phyloP scores from a whole-genome alignment of 1,140 invertebrate genomes.

The Steinernema khuongi region DNA sequence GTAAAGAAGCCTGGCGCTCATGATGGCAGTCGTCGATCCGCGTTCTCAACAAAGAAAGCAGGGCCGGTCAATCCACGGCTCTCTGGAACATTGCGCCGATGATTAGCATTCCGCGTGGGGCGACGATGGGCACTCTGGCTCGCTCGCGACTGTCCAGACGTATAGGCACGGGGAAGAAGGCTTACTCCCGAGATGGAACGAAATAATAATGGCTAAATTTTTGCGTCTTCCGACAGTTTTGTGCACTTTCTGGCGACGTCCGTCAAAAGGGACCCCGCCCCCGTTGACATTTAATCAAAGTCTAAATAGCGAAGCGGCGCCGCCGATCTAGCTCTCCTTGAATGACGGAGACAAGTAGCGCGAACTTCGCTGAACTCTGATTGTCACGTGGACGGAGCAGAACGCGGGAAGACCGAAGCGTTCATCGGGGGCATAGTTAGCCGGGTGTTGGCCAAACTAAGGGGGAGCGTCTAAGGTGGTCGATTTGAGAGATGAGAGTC shows the following conservation, averaged over 20 bases:
- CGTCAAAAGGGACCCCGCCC: background rate
- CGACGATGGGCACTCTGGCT: background rate
- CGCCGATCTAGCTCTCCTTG: background rate
- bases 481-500: too few relatives aligned
- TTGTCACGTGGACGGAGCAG: background rate
- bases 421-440: too few relatives aligned
- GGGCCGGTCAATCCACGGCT: too few relatives aligned
- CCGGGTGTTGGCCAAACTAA: too few relatives aligned
- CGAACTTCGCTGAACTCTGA: conserved; percentile 8
- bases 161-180: background rate
- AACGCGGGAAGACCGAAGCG: background rate
- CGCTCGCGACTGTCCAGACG: background rate
- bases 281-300: conserved; percentile 9
- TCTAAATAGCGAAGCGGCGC: background rate
- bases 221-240: conserved; percentile 1
- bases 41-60: too few relatives aligned
- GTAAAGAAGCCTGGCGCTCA: too few relatives aligned
- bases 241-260: conserved; percentile 5
- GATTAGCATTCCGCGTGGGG: background rate
- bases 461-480: too few relatives aligned
- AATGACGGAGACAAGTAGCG: conserved; percentile 1
- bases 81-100: background rate
- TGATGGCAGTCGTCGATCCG: too few relatives aligned
- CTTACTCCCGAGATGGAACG: background rate
- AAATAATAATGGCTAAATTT: conserved; percentile 10